Percentiles rank a stretch among this genome's conserved stretches.
Conservation (phyloP, 2,113 vertebrate genomes). For the Scalopus aquaticus region DNA sequence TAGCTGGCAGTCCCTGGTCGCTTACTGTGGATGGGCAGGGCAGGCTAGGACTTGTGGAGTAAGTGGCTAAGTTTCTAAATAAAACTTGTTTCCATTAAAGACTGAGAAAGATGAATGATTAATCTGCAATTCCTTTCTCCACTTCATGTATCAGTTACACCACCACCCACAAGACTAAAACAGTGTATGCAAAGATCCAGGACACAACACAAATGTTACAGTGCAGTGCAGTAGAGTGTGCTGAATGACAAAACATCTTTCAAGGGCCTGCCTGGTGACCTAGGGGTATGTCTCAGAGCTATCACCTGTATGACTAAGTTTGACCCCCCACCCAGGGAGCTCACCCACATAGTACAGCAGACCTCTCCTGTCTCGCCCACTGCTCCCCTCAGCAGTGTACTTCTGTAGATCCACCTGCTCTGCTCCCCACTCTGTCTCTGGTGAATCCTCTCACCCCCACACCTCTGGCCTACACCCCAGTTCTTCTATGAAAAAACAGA, state of each 20-base stretch:
- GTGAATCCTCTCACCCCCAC: no score
- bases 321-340: no score
- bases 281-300: no score
- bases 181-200: not conserved
- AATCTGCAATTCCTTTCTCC: not conserved
- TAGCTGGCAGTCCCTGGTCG: not conserved
- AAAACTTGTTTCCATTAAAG: not conserved
- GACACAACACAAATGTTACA: not conserved
- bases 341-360: no score
- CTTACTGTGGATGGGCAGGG: not conserved
- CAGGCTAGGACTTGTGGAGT: not conserved
- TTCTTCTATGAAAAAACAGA: not conserved
- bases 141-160: not conserved
- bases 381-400: no score
- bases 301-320: no score
- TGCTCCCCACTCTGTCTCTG: no score
- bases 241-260: not conserved
- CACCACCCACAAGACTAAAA: not conserved
- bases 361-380: no score
- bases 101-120: not conserved
- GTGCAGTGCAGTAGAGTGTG: not conserved
- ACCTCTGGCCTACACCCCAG: no score
- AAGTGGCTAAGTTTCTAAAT: not conserved
- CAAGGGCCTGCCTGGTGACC: not conserved
- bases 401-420: no score